Conservation (phyloP, 2,113 vertebrate genomes). For the Dermatemys mawii region DNA sequence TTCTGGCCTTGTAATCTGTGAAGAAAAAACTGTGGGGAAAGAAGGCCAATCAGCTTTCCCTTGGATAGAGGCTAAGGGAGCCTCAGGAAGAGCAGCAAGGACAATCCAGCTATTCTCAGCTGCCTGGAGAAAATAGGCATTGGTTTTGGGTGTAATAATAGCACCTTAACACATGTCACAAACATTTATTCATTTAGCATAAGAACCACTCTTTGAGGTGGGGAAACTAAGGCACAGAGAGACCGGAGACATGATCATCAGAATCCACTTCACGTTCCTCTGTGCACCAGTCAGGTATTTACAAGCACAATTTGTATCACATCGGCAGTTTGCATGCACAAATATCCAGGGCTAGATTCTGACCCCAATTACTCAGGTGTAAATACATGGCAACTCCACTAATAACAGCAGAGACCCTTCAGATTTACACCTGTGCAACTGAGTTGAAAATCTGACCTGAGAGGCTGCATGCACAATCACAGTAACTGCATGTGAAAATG, state of each 20-base stretch:
- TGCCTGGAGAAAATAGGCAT: background rate
- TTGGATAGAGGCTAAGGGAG: background rate
- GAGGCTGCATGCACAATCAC: background rate
- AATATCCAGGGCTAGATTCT: background rate
- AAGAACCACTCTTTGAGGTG: background rate
- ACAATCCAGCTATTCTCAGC: background rate
- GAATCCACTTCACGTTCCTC: rapidly evolving
- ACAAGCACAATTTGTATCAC: background rate
- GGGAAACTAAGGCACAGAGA: background rate
- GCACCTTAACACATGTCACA: background rate
- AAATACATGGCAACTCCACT: background rate
- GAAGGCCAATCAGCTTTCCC: background rate
- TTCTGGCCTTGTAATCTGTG: too few relatives aligned
- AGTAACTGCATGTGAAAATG: background rate
- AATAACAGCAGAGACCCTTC: background rate
- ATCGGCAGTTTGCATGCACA: background rate
- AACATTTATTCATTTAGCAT: background rate
- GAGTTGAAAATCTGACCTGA: too few relatives aligned
- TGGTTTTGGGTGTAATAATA: background rate
- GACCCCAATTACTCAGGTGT: background rate
- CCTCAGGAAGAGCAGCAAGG: background rate
- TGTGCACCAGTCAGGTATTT: background rate
- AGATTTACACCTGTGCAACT: background rate
- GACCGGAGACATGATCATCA: background rate
- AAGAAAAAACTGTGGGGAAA: background rate